A percentile compares a stretch with the other conserved stretches of the same genome.
Conservation (phyloP, 1,140 invertebrate species). For the Pseudobourletiella spinata region DNA sequence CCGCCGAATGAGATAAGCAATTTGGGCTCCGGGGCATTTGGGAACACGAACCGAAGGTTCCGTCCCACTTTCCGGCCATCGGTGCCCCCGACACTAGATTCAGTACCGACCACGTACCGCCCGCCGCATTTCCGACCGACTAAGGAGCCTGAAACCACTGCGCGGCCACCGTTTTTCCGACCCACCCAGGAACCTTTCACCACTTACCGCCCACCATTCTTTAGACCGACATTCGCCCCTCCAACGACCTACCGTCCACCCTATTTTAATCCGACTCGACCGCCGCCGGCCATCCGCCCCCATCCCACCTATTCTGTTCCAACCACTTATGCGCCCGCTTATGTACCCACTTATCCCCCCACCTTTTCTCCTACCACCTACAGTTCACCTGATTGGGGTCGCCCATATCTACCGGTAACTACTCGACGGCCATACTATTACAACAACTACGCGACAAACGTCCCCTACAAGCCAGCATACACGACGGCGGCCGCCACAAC, state of each 20-base stretch:
- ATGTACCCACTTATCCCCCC: background rate
- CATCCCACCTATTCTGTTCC: too few relatives aligned
- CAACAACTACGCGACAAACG: background rate
- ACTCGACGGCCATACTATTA: slow-evolving; percentile 7
- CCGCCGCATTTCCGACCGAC: background rate
- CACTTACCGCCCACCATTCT: background rate
- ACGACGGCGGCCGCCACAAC: slow-evolving; percentile 10
- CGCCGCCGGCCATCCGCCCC: too few relatives aligned
- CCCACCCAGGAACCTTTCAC: background rate
- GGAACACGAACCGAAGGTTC: background rate
- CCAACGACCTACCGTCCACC: background rate
- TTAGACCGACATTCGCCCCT: background rate
- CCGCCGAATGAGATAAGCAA: slow-evolving; percentile 19
- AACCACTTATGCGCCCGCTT: too few relatives aligned
- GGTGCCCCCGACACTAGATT: background rate
- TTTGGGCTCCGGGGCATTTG: background rate
- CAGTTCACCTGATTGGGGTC: too few relatives aligned
- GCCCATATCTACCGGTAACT: background rate
- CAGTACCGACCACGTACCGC: background rate
- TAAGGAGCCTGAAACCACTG: background rate
- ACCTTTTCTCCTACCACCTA: background rate
- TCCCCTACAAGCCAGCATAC: background rate
- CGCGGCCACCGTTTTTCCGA: too few relatives aligned
- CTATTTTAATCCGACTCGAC: background rate
- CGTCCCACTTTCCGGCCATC: background rate